Evolutionary conservation across 2,888 invertebrate species (phyloP), one percentile per base, ranked within the genome.

Genomic region (Acrobasis suavella): DNA sequence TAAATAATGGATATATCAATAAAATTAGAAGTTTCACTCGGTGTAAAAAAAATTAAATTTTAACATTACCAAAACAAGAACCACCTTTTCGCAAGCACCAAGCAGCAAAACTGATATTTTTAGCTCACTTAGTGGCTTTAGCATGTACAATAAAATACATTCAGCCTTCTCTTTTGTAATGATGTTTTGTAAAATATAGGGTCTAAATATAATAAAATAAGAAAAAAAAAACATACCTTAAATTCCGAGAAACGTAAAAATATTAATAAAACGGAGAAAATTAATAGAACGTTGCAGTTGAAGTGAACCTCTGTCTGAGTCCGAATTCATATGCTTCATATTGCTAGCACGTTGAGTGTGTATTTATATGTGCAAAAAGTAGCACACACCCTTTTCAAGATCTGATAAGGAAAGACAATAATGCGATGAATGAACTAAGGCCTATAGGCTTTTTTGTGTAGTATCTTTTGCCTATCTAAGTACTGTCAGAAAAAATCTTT

Each of bases 301-400:
- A 42, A 42, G 42, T 14, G 46, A 46, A 46, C 14, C 46, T 46
- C 46, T 6, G 46, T 12, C 12, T 7, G 46, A 46, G 32, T 46
- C 46, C 46, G 46, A 46, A 14, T 46, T 46, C 46, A 46, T n/a
- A 46, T 46, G 46, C 46, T 46, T n/a, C 46, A 3, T n/a, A 12
- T 7, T 14, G 46, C 46, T 46, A 12, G 46, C 32, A 32, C 32
- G n/a, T 14, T 51, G 22, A 12, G 9, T 22, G 10, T 51, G 17
- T 51, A 51, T 51, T 51, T 51, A 51, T 51, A 51, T 51, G 22
- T 8, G 22, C 17, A 22, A 12, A 12, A 51, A 51, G 51, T 51
- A 12, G 51, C 22, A 51, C 51, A 51, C 22, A 9, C 6, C 17
- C 51, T 17, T 51, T 51, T 51, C 6, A 9, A 51, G 22, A 22